Evolutionary conservation across 2,113 vertebrate species (phyloP).

Genomic region (Anoura caudifer): DNA sequence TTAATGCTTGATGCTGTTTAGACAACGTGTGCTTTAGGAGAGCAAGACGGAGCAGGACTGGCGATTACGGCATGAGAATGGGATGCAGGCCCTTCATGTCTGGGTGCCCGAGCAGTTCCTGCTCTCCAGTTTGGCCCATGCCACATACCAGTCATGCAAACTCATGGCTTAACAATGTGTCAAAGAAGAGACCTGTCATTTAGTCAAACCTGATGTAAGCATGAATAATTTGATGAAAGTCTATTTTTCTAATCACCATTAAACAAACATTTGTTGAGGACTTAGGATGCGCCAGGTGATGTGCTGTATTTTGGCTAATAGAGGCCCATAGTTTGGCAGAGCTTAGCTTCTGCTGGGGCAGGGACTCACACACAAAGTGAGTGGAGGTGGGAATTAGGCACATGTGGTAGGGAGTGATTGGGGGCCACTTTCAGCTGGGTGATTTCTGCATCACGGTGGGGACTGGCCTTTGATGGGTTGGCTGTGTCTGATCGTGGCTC

Average conservation of each 20-base stretch:
- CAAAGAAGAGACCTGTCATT: neutral
- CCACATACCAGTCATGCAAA: neutral
- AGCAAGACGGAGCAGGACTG: slow-evolving; percentile 66
- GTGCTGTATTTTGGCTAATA: neutral
- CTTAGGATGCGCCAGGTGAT: neutral
- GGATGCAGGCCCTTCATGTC: neutral
- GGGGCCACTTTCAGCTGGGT: neutral
- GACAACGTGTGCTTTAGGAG: slow-evolving; percentile 28
- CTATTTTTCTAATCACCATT: neutral
- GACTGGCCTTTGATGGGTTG: neutral
- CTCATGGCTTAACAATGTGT: neutral
- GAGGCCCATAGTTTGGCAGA: neutral
- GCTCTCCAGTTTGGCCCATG: neutral
- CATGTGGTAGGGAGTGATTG: neutral
- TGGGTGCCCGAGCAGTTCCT: neutral
- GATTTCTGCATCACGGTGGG: neutral
- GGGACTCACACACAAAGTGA: neutral
- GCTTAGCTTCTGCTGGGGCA: neutral
- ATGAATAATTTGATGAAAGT: slow-evolving; percentile 26
- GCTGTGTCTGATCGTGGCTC: neutral
- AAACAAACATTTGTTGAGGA: neutral
- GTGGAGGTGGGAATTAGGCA: neutral
- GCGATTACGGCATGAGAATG: slow-evolving; percentile 34
- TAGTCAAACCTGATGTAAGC: neutral
- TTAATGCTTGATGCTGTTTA: slow-evolving; percentile 65